These are phyloP conservation scores for Zenarchopterus dispar DNA, from an alignment of 2,797 vertebrate genomes.

Conservation along the genomic window DNA sequence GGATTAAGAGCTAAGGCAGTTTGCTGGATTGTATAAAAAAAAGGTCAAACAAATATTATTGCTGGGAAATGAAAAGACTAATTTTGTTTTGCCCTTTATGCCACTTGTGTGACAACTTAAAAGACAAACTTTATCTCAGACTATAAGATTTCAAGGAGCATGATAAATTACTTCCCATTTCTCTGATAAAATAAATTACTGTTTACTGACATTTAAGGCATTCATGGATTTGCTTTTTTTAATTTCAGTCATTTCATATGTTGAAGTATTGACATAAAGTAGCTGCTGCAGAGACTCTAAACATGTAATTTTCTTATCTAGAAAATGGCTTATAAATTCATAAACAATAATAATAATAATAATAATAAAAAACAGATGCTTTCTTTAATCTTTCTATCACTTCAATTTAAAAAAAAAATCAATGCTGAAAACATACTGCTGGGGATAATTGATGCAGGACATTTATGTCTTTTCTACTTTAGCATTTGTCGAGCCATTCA, in stretches of 20 bases:
- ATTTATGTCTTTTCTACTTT: constrained; percentile 33
- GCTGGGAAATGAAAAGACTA: neutral
- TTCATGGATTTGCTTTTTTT: constrained; percentile 16
- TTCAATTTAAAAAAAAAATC: constrained; percentile 59
- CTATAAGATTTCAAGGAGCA: constrained; percentile 7
- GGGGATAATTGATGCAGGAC: constrained; percentile 9
- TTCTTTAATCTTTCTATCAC: constrained; percentile 70
- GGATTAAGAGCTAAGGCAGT: neutral
- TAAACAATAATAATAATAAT: constrained; percentile 33
- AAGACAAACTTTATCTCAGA: constrained; percentile 28
- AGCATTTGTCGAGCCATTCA: constrained; percentile 25
- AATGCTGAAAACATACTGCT: constrained; percentile 37
- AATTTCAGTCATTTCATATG: constrained; percentile 47
- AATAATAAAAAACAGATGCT: constrained; percentile 13
- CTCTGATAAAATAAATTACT: constrained; percentile 18
- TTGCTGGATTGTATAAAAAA: constrained; percentile 1
- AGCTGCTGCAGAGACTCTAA: constrained; percentile 41
- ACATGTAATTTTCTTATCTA: constrained; percentile 42
- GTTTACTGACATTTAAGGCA: constrained; percentile 29
- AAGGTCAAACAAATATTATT: constrained; percentile 11
- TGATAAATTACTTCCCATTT: constrained; percentile 37
- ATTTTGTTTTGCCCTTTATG: constrained; percentile 28
- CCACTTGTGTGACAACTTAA: neutral
- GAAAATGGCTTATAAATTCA: constrained; percentile 47
- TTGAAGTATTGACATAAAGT: constrained; percentile 40